Evolutionary conservation across 2,797 vertebrate genomes (phyloP).

Genomic region (Xenops minutus): DNA sequence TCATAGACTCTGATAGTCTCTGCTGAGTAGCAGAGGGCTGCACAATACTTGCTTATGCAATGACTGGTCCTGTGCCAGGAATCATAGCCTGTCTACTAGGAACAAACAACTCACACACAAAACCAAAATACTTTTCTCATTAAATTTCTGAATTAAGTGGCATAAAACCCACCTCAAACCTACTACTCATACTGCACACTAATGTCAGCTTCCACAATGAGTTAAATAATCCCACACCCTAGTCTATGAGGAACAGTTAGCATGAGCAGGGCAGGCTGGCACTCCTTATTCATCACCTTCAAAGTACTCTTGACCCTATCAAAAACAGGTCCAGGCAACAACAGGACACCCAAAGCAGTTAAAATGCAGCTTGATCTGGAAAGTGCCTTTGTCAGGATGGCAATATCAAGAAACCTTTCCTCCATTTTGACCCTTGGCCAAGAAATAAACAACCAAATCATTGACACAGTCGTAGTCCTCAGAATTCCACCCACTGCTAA

Average conservation of each 20-base stretch:
- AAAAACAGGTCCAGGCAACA: background rate
- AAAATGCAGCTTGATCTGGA: background rate
- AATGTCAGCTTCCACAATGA: background rate
- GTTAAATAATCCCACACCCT: background rate
- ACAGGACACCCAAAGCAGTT: background rate
- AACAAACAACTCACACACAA: slow-evolving; percentile 17
- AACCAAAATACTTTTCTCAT: background rate
- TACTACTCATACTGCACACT: background rate
- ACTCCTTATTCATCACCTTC: background rate
- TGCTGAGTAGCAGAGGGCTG: slow-evolving; percentile 26
- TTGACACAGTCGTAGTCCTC: background rate
- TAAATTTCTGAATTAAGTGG: background rate
- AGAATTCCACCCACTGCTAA: background rate
- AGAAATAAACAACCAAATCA: background rate
- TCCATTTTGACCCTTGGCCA: background rate
- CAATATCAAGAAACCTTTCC: background rate
- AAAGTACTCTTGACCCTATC: background rate
- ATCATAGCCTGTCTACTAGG: slow-evolving; percentile 5
- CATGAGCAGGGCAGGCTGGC: background rate
- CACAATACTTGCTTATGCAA: slow-evolving; percentile 61
- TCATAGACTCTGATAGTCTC: slow-evolving; percentile 21
- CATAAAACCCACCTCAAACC: background rate
- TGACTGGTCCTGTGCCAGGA: slow-evolving; percentile 42
- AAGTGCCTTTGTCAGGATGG: background rate
- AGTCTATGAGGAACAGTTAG: background rate